Percentiles rank a stretch among this genome's conserved stretches.
These are phyloP conservation scores for Athrips mouffetella DNA, from an alignment of 2,888 invertebrate genomes.

Conservation along the genomic window DNA sequence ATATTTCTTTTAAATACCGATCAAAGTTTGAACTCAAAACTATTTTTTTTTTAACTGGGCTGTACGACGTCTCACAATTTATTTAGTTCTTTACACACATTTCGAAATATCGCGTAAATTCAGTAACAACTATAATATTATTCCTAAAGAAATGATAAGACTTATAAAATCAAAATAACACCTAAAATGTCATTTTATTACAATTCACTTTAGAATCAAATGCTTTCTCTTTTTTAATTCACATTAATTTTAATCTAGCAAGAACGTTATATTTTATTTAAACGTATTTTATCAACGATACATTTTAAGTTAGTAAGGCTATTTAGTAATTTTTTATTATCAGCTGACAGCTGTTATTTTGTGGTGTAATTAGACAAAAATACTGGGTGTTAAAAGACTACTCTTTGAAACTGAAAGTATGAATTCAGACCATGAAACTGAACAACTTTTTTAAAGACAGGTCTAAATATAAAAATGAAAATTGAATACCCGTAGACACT, in stretches of 20 bases:
- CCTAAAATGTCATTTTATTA: slow-evolving; percentile 72
- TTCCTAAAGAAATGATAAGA: slow-evolving; percentile 30
- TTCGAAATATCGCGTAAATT: not conserved
- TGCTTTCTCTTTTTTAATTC: slow-evolving; percentile 70
- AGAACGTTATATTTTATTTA: slow-evolving; percentile 57
- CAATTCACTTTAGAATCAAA: slow-evolving; percentile 75
- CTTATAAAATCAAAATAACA: slow-evolving; percentile 49
- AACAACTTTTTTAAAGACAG: too few relatives aligned
- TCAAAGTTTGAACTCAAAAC: too few relatives aligned
- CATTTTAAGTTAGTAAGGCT: slow-evolving; percentile 75
- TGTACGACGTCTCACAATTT: too few relatives aligned
- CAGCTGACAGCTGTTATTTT: slow-evolving; percentile 41
- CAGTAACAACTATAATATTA: slow-evolving; percentile 25
- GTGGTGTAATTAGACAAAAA: slow-evolving; percentile 45
- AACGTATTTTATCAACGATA: slow-evolving; percentile 55
- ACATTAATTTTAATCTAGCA: slow-evolving; percentile 67
- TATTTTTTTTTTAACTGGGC: too few relatives aligned
- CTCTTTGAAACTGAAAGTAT: too few relatives aligned
- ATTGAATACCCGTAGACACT: too few relatives aligned
- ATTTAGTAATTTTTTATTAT: slow-evolving; percentile 64
- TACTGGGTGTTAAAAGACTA: too few relatives aligned
- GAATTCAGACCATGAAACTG: too few relatives aligned
- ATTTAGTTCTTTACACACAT: too few relatives aligned
- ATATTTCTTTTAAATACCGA: too few relatives aligned
- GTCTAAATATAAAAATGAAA: too few relatives aligned